A percentile compares a stretch with the other conserved stretches of the same genome.
These are phyloP conservation scores for Pachydiplax longipennis DNA, from an alignment of 2,888 invertebrate genomes.

Conservation along the genomic window DNA sequence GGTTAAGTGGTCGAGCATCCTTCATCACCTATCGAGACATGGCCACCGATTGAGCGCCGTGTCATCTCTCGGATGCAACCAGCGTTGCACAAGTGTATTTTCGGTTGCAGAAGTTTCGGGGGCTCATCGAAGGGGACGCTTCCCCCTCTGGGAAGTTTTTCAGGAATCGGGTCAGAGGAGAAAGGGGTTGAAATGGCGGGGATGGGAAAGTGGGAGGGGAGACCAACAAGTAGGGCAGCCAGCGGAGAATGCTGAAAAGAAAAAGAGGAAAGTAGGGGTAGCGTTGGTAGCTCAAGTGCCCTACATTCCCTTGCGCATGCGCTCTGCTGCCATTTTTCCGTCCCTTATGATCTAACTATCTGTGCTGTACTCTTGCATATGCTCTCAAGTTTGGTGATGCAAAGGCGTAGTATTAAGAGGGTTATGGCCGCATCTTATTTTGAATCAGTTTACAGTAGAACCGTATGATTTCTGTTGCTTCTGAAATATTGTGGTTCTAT, in stretches of 20 bases:
- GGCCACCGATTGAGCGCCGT: background rate
- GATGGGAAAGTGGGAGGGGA: background rate
- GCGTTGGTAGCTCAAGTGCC: background rate
- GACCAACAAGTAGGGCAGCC: slow-evolving; percentile 14
- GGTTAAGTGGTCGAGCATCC: no score
- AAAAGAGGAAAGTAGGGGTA: background rate
- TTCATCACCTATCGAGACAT: no score
- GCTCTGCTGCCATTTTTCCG: background rate
- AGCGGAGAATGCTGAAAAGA: background rate
- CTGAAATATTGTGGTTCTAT: no score
- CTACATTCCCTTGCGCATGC: slow-evolving; percentile 13
- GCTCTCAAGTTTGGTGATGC: background rate
- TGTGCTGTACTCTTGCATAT: background rate
- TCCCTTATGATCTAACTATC: background rate
- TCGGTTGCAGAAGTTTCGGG: background rate
- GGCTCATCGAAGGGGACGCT: background rate
- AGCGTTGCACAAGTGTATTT: background rate
- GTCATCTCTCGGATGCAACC: background rate
- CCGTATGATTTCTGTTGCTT: no score
- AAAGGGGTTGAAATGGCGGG: background rate
- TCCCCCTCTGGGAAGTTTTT: background rate
- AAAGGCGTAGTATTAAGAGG: background rate
- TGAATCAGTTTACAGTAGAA: no score
- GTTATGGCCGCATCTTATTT: no score
- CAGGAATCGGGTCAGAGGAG: slow-evolving; percentile 5